Evolutionary conservation across 2,888 invertebrate species (phyloP), one percentile per base, ranked within the genome.

Genomic region (Cantharis rufa): DNA sequence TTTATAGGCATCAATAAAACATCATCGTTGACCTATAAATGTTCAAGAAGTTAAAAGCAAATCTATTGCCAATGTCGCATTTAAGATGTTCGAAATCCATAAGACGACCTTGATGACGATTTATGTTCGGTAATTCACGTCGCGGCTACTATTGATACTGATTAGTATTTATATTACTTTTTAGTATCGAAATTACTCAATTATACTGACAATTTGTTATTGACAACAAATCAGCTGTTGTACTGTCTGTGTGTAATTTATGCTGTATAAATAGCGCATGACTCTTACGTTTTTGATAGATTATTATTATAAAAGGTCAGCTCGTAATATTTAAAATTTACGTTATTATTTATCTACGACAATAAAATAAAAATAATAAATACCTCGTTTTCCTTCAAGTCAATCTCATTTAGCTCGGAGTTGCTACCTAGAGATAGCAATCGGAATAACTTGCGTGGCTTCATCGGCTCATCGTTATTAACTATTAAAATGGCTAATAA

Each of bases 401-500:
- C 72, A 11, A 63, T 62, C 21, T 11, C 24, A 15, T 18, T 68
- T n/a, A 27, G 69, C 18, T 16, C 21, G 64, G 64, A 64, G 27
- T 70, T 72, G 61, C 71, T 72, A 62, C 70, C 78, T 32, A 74
- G 13, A 18, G 76, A 76, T 69, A 74, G 27, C 66, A 77, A 75
- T 62, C 69, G 71, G 62, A 79, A 75, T 48, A 79, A 69, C 61
- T 75, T 79, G 77, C 77, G 77, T 61, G 79, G 75, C 28, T 68
- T 66, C 79, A 79, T 79, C 79, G 70, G 24, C 70, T 66, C 79
- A 79, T 79, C 79, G 72, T 79, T 70, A 78, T 77, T 70, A 64
- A 64, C n/a, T 28, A 70, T 27, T 32, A 13, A 32, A 32, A 32
- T 13, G 32, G n/a, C 13, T 32, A 32, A 32, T 32, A 32, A 32